These are phyloP conservation scores for Trichogramma evanescens DNA, from an alignment of 2,888 invertebrate species.

Conservation along the genomic window DNA sequence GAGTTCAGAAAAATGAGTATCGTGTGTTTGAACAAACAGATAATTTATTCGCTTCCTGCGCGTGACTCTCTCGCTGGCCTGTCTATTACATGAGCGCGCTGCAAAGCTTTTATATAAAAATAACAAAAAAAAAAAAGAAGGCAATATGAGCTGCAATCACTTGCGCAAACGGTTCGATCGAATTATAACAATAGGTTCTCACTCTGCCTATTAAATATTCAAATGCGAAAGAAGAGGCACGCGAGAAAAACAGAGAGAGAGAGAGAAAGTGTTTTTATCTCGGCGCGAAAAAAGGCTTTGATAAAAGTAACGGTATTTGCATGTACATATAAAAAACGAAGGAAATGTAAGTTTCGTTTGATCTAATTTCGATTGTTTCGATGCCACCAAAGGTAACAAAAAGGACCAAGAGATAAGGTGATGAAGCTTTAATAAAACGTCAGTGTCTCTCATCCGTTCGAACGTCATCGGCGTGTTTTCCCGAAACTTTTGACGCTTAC, in stretches of 20 bases:
- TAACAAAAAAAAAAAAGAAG: slow-evolving; percentile 1
- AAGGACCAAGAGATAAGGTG: too few relatives aligned
- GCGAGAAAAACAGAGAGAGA: neutral
- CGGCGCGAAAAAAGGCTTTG: slow-evolving; percentile 8
- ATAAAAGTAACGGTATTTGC: slow-evolving; percentile 2
- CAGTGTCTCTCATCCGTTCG: too few relatives aligned
- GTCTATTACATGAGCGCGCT: too few relatives aligned
- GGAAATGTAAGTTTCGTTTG: too few relatives aligned
- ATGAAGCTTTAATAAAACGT: too few relatives aligned
- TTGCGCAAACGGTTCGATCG: slow-evolving; percentile 17
- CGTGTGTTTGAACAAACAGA: slow-evolving; percentile 18
- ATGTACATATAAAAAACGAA: too few relatives aligned
- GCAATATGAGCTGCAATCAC: slow-evolving; percentile 7
- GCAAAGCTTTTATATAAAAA: too few relatives aligned
- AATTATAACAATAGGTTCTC: slow-evolving; percentile 13
- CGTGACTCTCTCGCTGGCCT: neutral
- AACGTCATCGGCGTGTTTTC: too few relatives aligned
- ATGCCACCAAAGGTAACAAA: too few relatives aligned
- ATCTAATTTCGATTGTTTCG: too few relatives aligned
- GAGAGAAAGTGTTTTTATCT: slow-evolving; percentile 11
- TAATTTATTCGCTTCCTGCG: slow-evolving; percentile 20
- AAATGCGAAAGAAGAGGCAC: neutral
- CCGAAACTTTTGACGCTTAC: too few relatives aligned
- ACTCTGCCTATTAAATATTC: slow-evolving; percentile 13
- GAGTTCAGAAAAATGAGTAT: slow-evolving; percentile 12